Conservation (phyloP, 1,140 invertebrate species). For the Phocides pigmalion region DNA sequence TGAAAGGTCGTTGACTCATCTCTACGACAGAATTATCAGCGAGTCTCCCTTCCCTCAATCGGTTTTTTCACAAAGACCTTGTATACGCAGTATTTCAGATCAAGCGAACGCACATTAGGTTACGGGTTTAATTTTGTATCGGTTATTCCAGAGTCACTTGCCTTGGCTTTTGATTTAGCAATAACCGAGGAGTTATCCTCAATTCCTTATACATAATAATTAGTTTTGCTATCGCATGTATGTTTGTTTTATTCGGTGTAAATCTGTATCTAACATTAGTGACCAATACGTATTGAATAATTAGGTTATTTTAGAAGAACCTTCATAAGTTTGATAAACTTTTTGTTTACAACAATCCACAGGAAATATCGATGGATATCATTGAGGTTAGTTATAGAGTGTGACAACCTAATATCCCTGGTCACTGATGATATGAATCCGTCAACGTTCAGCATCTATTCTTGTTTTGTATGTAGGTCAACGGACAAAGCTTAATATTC, state of each 20-base stretch:
- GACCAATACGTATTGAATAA: too few species aligned
- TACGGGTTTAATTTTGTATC: conserved; percentile 3
- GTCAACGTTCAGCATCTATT: conserved; percentile 25
- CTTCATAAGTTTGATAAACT: too few species aligned
- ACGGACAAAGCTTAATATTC: conserved; percentile 18
- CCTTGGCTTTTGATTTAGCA: conserved; percentile 5
- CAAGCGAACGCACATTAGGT: conserved; percentile 17
- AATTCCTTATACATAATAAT: not conserved
- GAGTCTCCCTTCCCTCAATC: conserved; percentile 53
- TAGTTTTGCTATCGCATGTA: too few species aligned
- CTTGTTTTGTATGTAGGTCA: conserved; percentile 28
- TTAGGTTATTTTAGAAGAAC: too few species aligned
- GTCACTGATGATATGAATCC: conserved; percentile 12
- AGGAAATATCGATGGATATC: not conserved
- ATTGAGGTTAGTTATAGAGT: not conserved
- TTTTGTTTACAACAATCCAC: too few species aligned
- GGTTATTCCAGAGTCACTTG: not conserved
- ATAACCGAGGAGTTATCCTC: not conserved
- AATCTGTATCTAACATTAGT: too few species aligned
- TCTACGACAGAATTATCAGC: conserved; percentile 57
- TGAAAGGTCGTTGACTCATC: conserved; percentile 76
- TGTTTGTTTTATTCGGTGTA: too few species aligned
- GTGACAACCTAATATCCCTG: not conserved
- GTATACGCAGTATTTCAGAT: conserved; percentile 27
- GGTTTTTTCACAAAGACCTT: conserved; percentile 46